Conservation (phyloP, 2,113 vertebrate genomes). For the Stomatorhinus ivindoensis region DNA sequence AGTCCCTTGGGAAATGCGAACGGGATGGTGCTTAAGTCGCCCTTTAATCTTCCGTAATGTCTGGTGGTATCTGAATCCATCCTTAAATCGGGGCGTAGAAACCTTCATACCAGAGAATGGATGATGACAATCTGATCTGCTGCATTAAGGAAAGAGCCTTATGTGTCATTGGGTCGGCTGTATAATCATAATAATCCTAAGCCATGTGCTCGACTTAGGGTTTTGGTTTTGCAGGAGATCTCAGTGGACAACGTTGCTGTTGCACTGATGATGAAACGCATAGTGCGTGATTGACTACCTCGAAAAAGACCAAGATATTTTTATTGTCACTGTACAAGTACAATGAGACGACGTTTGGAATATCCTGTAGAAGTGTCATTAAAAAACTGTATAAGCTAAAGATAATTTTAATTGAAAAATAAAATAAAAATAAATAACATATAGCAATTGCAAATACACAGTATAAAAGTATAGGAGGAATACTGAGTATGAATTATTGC, state of each 20-base stretch:
- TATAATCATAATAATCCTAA: not conserved
- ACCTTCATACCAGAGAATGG: not conserved
- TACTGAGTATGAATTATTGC: not conserved
- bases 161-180: not conserved
- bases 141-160: not conserved
- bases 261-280: not conserved
- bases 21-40: not conserved
- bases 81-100: not conserved
- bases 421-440: not conserved
- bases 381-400: not conserved
- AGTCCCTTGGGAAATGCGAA: slow-evolving; percentile 38
- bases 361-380: not conserved
- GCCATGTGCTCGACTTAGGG: not conserved
- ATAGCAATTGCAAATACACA: not conserved
- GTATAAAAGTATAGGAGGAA: not conserved
- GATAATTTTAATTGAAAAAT: not conserved
- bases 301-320: not conserved
- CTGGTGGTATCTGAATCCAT: slow-evolving; percentile 11
- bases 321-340: not conserved
- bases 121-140: not conserved
- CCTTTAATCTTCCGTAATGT: slow-evolving; percentile 17
- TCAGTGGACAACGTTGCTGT: not conserved
- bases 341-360: not conserved
- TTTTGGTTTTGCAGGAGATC: not conserved
- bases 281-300: not conserved